Conservation (phyloP, 2,797 vertebrate species). For the Molossus molossus region DNA sequence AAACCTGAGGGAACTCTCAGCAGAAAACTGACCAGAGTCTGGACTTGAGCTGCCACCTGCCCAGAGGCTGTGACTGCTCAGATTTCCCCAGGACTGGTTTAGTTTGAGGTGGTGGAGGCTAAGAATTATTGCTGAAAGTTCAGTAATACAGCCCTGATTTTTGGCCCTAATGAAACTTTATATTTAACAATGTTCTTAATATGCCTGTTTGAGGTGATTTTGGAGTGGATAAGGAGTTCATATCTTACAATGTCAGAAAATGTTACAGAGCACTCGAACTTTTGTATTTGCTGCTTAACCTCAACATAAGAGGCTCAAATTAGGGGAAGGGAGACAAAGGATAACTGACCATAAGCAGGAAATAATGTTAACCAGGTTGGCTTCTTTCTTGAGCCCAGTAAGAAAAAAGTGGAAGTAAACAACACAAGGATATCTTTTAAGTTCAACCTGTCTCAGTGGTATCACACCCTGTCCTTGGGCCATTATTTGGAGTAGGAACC, state of each 20-base stretch:
- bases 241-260: conserved; percentile 61
- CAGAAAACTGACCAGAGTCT: conserved; percentile 35
- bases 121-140: conserved; percentile 46
- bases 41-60: conserved; percentile 1
- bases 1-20: neutral
- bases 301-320: conserved; percentile 55
- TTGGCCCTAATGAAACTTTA: conserved; percentile 19
- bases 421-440: conserved; percentile 38
- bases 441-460: conserved; percentile 32
- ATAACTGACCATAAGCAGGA: conserved; percentile 37
- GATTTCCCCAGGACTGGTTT: neutral
- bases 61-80: neutral
- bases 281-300: conserved; percentile 66
- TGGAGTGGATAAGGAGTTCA: neutral
- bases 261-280: neutral
- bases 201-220: neutral
- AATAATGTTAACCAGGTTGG: conserved; percentile 33
- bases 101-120: neutral
- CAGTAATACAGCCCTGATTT: conserved; percentile 27
- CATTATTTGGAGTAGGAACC: conserved; percentile 47
- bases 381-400: conserved; percentile 59
- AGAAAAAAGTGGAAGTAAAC: conserved; percentile 66
- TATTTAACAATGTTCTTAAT: conserved; percentile 7
- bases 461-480: conserved; percentile 43
- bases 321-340: neutral